Base-by-base conservation (phyloP, 23 tunicate genomes). In the Trididemnum nubilum region DNA sequence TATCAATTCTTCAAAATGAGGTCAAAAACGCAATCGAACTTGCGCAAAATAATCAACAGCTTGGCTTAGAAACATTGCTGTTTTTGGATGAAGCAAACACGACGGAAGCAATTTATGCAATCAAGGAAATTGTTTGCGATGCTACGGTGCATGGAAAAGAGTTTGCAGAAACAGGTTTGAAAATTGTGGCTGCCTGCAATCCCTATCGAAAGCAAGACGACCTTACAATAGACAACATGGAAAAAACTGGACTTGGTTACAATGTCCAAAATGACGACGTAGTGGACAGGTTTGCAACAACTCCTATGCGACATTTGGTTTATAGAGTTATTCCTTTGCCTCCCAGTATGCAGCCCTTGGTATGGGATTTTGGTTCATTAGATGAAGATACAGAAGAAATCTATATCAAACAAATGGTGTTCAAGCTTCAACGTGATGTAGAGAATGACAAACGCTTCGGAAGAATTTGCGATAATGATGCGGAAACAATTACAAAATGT, bases 361-460 rank as follows among this genome's bases (percentile, higher is more conserved):
- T 85, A 2, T 85, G 89, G 89, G 83, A 85, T 38, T 85, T 85
- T 64, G 89, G 89, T 61, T 76, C 77, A 64, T 36, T 85, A n/a
- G 77, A 37, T 36, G 36, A 77, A 19, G 83, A 77, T 2, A 39
- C 89, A 35, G 89, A 85, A 77, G 49, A 22, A 27, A 77, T 85
- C 1, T 85, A 85, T 39, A 85, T 85, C 32, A 38, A 65, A 7
- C 76, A 60, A 31, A 85, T 85, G 89, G 73, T 82, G 1, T 52
- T 18, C 12, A 78, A 78, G 51, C 63, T 85, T 18, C 52, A 36
- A 12, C 27, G 2, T 3, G 65, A 35, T 18, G 26, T 85, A 18
- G 36, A 65, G 1, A 24, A 25, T 26, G 21, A 22, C 35, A 70
- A 64, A 5, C 36, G 52, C 2, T 23, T 26, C 2, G 23, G 31